Evolutionary conservation across 2,888 invertebrate species (phyloP).

Genomic region (Corythucha ciliata): DNA sequence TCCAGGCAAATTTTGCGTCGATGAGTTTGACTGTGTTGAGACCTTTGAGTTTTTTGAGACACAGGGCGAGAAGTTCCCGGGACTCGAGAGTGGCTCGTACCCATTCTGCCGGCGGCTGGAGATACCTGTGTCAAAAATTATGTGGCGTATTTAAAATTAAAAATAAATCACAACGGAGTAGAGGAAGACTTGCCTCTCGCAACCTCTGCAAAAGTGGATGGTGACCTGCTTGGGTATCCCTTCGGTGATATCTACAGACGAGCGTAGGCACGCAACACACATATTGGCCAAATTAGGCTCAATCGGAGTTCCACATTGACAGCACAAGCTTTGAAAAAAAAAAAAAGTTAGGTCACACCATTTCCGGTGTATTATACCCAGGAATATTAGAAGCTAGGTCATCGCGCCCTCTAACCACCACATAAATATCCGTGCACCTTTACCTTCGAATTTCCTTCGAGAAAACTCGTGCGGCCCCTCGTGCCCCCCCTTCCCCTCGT

Average conservation of each 20-base stretch:
- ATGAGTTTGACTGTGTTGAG: conserved; percentile 79
- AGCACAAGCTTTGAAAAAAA: conserved; percentile 61
- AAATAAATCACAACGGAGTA: conserved; percentile 4
- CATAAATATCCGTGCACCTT: too few species aligned
- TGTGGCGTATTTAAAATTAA: background rate
- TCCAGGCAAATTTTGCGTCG: conserved; percentile 97
- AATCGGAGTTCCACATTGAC: conserved; percentile 85
- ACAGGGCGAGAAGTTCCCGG: conserved; percentile 76
- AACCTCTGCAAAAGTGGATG: conserved; percentile 82
- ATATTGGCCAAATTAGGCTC: conserved; percentile 94
- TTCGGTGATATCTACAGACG: conserved; percentile 89
- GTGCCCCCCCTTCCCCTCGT: too few species aligned
- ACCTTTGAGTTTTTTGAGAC: conserved; percentile 85
- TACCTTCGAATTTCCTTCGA: too few species aligned
- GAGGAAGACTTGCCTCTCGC: conserved; percentile 60
- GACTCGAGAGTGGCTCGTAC: conserved; percentile 78
- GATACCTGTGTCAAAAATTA: conserved; percentile 50
- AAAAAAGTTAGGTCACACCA: background rate
- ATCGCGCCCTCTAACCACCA: too few species aligned
- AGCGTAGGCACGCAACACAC: conserved; percentile 89
- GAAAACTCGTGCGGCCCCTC: too few species aligned
- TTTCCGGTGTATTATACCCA: too few species aligned
- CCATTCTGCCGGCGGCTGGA: conserved; percentile 89
- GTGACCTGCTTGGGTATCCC: conserved; percentile 90
- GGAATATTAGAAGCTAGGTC: too few species aligned